phyloP scores from a whole-genome alignment of 2,113 vertebrate species.

The Progne subis region DNA sequence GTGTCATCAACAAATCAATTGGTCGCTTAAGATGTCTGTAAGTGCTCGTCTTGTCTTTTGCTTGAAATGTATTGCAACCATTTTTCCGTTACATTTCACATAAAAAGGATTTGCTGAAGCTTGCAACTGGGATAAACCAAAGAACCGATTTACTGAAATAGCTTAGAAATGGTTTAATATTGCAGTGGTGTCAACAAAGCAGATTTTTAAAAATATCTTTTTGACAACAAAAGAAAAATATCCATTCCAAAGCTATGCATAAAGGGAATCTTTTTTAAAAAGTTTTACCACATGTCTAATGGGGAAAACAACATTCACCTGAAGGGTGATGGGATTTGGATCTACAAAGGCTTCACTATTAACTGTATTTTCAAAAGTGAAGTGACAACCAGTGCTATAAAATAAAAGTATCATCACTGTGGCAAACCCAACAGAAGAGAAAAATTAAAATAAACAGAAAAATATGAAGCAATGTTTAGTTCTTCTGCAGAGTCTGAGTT shows the following conservation, averaged over 20 bases:
- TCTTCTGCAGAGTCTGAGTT: neutral
- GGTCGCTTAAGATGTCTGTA: conserved; percentile 30
- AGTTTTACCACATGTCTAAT: neutral
- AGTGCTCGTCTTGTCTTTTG: conserved; percentile 37
- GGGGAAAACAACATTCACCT: neutral
- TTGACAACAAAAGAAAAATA: conserved; percentile 41
- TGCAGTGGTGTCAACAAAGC: conserved; percentile 51
- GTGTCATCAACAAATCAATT: conserved; percentile 66
- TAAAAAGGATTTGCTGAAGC: conserved; percentile 58
- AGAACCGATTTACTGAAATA: conserved; percentile 48
- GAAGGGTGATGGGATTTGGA: neutral
- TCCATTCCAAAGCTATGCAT: neutral
- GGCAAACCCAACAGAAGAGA: neutral
- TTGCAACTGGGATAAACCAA: conserved; percentile 46
- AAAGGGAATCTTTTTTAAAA: neutral
- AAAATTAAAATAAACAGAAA: neutral
- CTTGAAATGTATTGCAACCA: conserved; percentile 30
- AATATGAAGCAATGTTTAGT: neutral
- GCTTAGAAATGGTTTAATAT: conserved; percentile 57
- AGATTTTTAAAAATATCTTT: conserved; percentile 55
- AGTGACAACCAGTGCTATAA: neutral
- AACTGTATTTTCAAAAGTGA: neutral
- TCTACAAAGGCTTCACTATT: neutral
- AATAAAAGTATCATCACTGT: neutral
- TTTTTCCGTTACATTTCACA: conserved; percentile 48